These are phyloP conservation scores for Hirundichthys speculiger DNA, from an alignment of 2,113 vertebrate genomes.

Conservation along the genomic window DNA sequence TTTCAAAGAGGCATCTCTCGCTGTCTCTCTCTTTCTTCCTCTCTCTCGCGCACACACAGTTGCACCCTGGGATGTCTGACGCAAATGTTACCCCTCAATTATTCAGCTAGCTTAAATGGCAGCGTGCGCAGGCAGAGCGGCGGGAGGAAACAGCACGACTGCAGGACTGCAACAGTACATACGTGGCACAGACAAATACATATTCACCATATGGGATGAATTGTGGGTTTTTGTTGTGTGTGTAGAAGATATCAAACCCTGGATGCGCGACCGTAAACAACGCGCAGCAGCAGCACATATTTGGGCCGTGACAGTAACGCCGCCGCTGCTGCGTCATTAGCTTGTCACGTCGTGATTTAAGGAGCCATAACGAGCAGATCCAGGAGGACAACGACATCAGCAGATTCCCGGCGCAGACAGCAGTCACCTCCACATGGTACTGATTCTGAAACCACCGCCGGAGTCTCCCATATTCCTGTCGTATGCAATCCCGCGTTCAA, in stretches of 20 bases:
- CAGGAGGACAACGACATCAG: conserved; percentile 57
- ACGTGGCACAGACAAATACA: not conserved
- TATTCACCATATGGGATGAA: not conserved
- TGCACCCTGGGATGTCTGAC: conserved; percentile 60
- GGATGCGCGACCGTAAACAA: conserved; percentile 26
- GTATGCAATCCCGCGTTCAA: conserved; percentile 58
- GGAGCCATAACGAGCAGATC: conserved; percentile 61
- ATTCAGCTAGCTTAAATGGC: conserved; percentile 83
- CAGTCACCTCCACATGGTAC: conserved; percentile 50
- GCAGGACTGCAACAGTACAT: not conserved
- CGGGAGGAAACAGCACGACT: conserved; percentile 26
- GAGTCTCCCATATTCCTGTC: conserved; percentile 47
- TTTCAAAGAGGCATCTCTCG: conserved; percentile 35
- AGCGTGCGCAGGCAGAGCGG: conserved; percentile 55
- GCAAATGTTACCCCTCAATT: conserved; percentile 83
- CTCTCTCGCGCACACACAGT: conserved; percentile 33
- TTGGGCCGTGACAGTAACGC: conserved; percentile 22
- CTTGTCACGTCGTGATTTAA: conserved; percentile 62
- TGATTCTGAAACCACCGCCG: conserved; percentile 48
- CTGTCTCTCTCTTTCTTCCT: not conserved
- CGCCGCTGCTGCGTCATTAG: conserved; percentile 47
- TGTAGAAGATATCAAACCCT: conserved; percentile 17
- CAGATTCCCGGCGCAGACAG: conserved; percentile 59
- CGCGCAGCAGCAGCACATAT: conserved; percentile 44
- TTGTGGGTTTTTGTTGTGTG: not conserved